Conservation (phyloP, 2,113 vertebrate genomes). For the Stercorarius parasiticus region DNA sequence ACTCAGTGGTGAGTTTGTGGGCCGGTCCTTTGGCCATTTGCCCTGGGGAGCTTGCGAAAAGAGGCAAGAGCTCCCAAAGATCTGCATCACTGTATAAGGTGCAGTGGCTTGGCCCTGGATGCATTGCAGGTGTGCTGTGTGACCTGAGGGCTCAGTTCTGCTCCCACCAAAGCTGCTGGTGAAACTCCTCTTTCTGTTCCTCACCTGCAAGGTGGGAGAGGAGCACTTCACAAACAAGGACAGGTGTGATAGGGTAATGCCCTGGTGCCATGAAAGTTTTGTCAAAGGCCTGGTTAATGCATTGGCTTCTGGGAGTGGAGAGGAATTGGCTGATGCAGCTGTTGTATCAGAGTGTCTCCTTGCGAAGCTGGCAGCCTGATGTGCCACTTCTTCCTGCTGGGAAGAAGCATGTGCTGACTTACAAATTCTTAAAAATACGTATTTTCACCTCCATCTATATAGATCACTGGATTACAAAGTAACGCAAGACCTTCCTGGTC, state of each 20-base stretch:
- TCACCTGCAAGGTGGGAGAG: background rate
- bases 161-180: background rate
- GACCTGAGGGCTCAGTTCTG: background rate
- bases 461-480: background rate
- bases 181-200: background rate
- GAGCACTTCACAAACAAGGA: background rate
- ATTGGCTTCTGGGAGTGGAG: background rate
- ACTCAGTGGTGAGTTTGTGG: background rate
- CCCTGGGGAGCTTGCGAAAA: background rate
- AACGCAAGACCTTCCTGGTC: background rate
- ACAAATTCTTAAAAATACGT: background rate
- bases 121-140: background rate
- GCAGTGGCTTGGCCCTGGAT: background rate
- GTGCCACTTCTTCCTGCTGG: background rate
- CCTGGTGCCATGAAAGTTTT: background rate
- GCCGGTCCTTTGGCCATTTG: background rate
- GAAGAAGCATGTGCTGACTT: background rate
- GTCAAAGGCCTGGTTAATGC: background rate
- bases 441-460: background rate
- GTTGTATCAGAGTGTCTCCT: background rate
- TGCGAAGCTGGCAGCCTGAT: background rate
- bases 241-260: background rate
- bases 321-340: background rate
- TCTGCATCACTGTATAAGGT: background rate
- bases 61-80: background rate